A percentile compares a stretch with the other conserved stretches of the same genome.
These are phyloP conservation scores for Candidula unifasciata DNA, from an alignment of 2,888 invertebrate species.

Conservation along the genomic window DNA sequence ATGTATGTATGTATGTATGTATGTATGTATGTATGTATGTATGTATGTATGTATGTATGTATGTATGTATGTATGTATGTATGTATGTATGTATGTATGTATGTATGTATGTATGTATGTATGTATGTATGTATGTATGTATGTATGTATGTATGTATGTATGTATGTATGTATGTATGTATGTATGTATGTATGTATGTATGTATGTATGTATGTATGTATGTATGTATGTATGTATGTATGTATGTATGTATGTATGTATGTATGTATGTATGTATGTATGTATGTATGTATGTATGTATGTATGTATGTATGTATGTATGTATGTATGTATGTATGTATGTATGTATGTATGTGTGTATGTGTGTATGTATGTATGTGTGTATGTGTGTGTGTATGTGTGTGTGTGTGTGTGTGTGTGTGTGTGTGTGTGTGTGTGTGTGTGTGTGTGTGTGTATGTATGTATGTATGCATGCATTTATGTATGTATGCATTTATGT, in stretches of 20 bases:
- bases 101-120: too few species aligned
- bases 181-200: not conserved
- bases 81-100: too few species aligned
- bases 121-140: too few species aligned
- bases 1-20: slow-evolving; percentile 21
- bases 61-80: too few species aligned
- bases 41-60: not conserved
- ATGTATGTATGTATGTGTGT: too few species aligned
- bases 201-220: not conserved
- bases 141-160: not conserved
- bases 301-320: too few species aligned
- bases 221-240: slow-evolving; percentile 6
- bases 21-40: slow-evolving; percentile 8
- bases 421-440: not conserved
- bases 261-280: not conserved
- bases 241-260: slow-evolving; percentile 21
- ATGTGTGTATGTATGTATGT: too few species aligned
- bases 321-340: too few species aligned
- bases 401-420: too few species aligned
- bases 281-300: too few species aligned
- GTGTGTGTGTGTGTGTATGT: not conserved
- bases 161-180: not conserved
- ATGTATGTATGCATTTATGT: not conserved
- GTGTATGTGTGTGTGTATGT: too few species aligned
- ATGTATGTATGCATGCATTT: not conserved